Percentiles rank a stretch among this genome's conserved stretches.
Evolutionary conservation across 2,888 invertebrate genomes (phyloP).

Genomic region (Heliconius charithonia): DNA sequence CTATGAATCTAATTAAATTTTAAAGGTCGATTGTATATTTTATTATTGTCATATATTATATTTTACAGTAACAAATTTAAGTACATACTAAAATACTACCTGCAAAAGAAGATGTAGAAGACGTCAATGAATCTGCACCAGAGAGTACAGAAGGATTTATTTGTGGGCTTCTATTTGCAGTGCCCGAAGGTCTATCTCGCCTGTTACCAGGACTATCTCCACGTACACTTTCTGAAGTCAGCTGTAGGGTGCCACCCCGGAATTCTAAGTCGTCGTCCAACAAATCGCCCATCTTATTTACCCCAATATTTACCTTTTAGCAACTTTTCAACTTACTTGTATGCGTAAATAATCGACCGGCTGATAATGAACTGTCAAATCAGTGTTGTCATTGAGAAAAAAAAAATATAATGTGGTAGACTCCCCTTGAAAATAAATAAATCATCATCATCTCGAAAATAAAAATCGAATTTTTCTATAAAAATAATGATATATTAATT

Average conservation of each 20-base stretch:
- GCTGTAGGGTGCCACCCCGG: constrained; percentile 80
- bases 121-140: constrained; percentile 76
- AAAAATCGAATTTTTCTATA: no score
- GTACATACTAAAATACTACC: constrained; percentile 55
- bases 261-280: constrained; percentile 84
- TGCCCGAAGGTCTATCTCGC: constrained; percentile 57
- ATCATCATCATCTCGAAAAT: no score
- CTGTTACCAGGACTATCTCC: constrained; percentile 57
- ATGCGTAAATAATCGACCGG: constrained; percentile 70
- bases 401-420: background rate
- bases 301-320: constrained; percentile 34
- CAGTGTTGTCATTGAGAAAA: constrained; percentile 15
- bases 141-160: constrained; percentile 75
- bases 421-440: no score
- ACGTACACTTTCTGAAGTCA: constrained; percentile 64
- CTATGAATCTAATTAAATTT: background rate
- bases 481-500: no score
- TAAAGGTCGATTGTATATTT: background rate
- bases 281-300: constrained; percentile 68
- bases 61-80: background rate
- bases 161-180: constrained; percentile 57
- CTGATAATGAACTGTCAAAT: constrained; percentile 38
- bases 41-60: background rate
- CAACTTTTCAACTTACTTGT: constrained; percentile 42
- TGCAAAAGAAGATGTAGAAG: constrained; percentile 75